A percentile compares a stretch with the other conserved stretches of the same genome.
Conservation (phyloP, 2,888 invertebrate species). For the Strigamia transsilvanica region DNA sequence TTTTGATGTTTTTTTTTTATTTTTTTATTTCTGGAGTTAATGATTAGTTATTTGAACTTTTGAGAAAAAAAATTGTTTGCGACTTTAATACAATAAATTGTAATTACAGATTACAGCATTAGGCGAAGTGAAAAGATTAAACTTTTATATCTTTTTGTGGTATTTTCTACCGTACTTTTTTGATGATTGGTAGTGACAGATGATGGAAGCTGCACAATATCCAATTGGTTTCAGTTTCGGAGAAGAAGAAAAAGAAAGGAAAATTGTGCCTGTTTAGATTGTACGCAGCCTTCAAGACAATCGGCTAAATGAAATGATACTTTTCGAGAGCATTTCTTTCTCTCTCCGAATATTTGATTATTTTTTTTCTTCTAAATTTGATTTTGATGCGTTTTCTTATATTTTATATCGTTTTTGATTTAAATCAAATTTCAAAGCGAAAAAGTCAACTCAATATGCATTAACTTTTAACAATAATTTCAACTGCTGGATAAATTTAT, state of each 20-base stretch:
- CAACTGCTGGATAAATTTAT: too few relatives aligned
- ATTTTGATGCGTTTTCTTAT: too few relatives aligned
- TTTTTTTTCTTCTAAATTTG: background rate
- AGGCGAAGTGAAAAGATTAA: background rate
- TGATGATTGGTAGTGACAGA: conserved; percentile 6
- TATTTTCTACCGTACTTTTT: background rate
- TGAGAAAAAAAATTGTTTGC: background rate
- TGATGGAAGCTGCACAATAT: background rate
- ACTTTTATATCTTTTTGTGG: background rate
- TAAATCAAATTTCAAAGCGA: too few relatives aligned
- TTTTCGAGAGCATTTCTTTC: background rate
- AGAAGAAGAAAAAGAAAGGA: background rate
- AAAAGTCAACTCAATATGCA: too few relatives aligned
- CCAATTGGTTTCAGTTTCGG: background rate
- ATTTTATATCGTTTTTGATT: too few relatives aligned
- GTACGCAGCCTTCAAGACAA: background rate
- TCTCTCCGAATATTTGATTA: background rate
- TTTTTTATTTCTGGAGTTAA: background rate
- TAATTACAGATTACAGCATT: background rate
- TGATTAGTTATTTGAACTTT: background rate
- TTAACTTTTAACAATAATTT: too few relatives aligned
- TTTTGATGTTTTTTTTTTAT: background rate
- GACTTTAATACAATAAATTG: background rate
- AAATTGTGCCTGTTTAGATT: background rate
- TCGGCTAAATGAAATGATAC: background rate